Percentiles rank a stretch among this genome's conserved stretches.
phyloP scores from a whole-genome alignment of 2,113 vertebrate species.

The Halcyon senegalensis region DNA sequence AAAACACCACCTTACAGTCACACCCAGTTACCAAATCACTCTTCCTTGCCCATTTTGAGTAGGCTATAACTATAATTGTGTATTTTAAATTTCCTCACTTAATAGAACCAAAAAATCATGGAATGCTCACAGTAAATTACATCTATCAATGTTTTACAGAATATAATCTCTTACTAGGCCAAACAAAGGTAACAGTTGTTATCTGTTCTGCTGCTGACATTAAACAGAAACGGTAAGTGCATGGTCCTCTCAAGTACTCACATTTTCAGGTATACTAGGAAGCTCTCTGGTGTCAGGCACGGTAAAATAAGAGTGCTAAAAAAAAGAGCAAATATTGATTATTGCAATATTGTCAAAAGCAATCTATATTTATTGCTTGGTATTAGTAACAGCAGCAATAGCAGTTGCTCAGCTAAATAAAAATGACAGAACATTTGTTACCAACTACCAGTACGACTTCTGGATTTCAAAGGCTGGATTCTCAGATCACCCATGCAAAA shows the following conservation, averaged over 20 bases:
- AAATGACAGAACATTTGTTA: background rate
- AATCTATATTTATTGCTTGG: background rate
- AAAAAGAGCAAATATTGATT: conserved; percentile 29
- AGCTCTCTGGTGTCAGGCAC: conserved; percentile 93
- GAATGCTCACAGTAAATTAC: background rate
- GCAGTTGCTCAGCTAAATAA: background rate
- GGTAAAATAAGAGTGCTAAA: conserved; percentile 94
- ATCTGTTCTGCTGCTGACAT: background rate
- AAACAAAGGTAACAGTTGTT: background rate
- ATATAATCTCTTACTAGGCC: background rate
- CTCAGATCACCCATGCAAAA: background rate
- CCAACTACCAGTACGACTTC: background rate
- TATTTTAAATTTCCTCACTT: background rate
- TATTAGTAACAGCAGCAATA: background rate
- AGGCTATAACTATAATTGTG: background rate
- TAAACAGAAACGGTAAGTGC: background rate
- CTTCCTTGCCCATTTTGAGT: background rate
- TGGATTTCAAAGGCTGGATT: background rate
- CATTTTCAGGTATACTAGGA: conserved; percentile 97
- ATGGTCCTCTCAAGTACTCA: conserved; percentile 74
- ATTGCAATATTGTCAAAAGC: background rate
- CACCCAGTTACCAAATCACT: background rate
- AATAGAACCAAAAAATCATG: background rate
- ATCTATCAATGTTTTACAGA: background rate
- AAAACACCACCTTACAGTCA: fast-evolving